Conservation (phyloP, 2,888 invertebrate species). For the Rhopalosiphum nymphaeae region DNA sequence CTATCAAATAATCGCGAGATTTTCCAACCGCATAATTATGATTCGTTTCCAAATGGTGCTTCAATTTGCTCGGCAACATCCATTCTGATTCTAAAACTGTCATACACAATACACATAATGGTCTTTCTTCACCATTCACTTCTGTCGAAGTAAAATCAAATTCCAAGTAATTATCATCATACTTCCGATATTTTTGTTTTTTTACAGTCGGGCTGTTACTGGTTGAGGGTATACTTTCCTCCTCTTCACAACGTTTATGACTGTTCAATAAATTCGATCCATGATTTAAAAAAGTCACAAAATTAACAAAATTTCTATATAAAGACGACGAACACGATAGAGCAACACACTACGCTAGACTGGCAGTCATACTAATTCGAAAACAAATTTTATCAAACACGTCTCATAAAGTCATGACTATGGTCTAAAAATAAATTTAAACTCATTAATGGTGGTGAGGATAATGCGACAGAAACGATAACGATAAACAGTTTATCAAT, state of each 20-base stretch:
- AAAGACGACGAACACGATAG: not conserved
- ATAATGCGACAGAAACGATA: conserved; percentile 23
- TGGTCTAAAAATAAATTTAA: not conserved
- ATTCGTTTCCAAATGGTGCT: conserved; percentile 66
- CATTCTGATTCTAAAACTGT: conserved; percentile 64
- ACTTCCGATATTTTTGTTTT: conserved; percentile 24
- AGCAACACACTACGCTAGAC: not conserved
- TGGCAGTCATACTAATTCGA: not conserved
- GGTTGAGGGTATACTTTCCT: not conserved
- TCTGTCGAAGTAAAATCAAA: conserved; percentile 30
- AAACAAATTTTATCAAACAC: too few species aligned
- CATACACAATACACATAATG: conserved; percentile 59
- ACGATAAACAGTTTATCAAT: conserved; percentile 31
- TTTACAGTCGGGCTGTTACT: not conserved
- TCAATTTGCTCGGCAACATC: conserved; percentile 67
- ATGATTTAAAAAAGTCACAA: conserved; percentile 5
- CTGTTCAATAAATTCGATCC: conserved; percentile 9
- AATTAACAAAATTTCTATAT: not conserved
- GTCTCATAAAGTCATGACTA: conserved; percentile 14
- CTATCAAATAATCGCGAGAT: conserved; percentile 41
- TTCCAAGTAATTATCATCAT: conserved; percentile 32
- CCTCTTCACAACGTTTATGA: not conserved
- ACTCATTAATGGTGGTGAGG: conserved; percentile 7
- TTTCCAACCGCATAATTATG: conserved; percentile 65
- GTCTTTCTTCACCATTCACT: conserved; percentile 49